These are phyloP conservation scores for Hydra vulgaris DNA, from an alignment of 30 jellyfish, hydroid and myxozoan genomes.

Conservation along the genomic window DNA sequence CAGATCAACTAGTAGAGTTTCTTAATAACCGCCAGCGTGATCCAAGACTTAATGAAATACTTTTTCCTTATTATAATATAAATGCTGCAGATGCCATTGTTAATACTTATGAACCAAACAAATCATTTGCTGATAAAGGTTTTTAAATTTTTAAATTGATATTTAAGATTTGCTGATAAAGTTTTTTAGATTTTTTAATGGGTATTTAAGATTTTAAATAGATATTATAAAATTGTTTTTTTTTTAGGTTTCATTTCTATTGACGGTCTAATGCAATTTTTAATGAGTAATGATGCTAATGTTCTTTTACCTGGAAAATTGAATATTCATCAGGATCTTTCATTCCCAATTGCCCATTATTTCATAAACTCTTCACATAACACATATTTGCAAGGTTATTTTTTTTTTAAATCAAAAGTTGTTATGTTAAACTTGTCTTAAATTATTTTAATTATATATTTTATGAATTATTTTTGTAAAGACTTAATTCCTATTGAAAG, in stretches of 20 bases:
- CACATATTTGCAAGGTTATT: constrained; percentile 78
- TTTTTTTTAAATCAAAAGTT: too few relatives aligned
- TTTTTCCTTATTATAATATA: constrained; percentile 55
- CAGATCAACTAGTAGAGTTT: constrained; percentile 68
- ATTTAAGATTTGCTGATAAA: too few relatives aligned
- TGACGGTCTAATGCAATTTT: constrained; percentile 70
- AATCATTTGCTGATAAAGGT: constrained; percentile 83
- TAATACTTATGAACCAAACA: constrained; percentile 59
- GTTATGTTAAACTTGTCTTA: too few relatives aligned
- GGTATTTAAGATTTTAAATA: too few relatives aligned
- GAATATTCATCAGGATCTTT: constrained; percentile 50
- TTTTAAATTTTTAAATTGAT: background rate
- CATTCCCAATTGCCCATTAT: constrained; percentile 77
- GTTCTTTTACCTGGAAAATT: constrained; percentile 40
- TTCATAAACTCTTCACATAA: constrained; percentile 93
- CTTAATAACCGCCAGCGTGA: constrained; percentile 84
- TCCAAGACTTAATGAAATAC: constrained; percentile 83
- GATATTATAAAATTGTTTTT: background rate
- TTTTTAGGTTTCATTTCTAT: constrained; percentile 62
- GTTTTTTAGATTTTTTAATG: too few relatives aligned
- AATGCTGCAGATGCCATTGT: constrained; percentile 52
- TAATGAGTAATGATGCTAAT: constrained; percentile 65
- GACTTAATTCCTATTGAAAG: too few relatives aligned
- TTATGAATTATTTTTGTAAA: too few relatives aligned
- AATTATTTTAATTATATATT: too few relatives aligned